Conservation (phyloP, 2,797 vertebrate species). For the Lepus townsendii region DNA sequence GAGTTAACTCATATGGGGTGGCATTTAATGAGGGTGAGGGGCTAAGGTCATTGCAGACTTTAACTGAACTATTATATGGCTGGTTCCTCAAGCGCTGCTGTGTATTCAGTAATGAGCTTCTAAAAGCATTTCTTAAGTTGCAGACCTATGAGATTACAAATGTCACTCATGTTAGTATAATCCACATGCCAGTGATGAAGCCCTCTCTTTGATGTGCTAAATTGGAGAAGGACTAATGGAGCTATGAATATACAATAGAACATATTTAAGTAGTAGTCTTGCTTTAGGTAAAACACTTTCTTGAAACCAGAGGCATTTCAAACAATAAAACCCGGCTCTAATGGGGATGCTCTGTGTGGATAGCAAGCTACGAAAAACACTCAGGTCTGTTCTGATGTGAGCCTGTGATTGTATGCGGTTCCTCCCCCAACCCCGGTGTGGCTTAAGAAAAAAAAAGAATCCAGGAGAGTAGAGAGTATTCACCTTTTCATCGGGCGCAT, state of each 20-base stretch:
- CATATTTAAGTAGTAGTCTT: constrained; percentile 94
- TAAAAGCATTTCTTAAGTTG: constrained; percentile 93
- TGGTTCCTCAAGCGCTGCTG: constrained; percentile 89
- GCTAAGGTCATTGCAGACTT: constrained; percentile 90
- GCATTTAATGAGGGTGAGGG: constrained; percentile 89
- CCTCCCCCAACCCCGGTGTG: constrained; percentile 3
- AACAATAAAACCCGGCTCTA: constrained; percentile 89
- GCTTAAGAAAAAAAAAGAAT: constrained; percentile 49
- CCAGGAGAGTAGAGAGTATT: neutral
- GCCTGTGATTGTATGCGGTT: constrained; percentile 59
- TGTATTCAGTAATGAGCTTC: constrained; percentile 91
- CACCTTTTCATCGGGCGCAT: constrained; percentile 74
- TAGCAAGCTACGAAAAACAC: constrained; percentile 84
- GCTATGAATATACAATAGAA: constrained; percentile 96
- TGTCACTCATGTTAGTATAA: constrained; percentile 94
- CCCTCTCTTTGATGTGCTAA: constrained; percentile 95
- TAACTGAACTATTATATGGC: constrained; percentile 92
- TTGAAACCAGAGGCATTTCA: constrained; percentile 92
- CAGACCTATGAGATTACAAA: constrained; percentile 94
- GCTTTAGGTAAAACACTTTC: constrained; percentile 93
- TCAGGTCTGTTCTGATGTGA: constrained; percentile 84
- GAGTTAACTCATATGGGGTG: constrained; percentile 87
- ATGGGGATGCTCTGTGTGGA: constrained; percentile 85
- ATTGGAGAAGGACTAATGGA: constrained; percentile 95
- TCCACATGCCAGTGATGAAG: constrained; percentile 94